Conservation (phyloP, 2,888 invertebrate genomes). For the Drosophila atripex region DNA sequence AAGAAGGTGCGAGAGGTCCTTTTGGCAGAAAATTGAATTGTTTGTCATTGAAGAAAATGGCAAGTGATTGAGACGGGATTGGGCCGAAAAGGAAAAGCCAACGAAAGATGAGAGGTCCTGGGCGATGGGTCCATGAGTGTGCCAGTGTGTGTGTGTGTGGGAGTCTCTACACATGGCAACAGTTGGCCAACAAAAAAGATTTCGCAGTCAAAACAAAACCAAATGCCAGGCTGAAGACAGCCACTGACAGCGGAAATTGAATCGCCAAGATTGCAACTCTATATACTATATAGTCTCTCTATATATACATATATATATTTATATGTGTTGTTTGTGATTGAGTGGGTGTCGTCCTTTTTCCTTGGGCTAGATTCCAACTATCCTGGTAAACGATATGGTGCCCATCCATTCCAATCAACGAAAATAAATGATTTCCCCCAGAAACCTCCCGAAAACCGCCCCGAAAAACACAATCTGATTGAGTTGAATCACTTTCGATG, state of each 20-base stretch:
- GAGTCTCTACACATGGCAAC: conserved; percentile 66
- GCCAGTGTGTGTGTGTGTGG: conserved; percentile 25
- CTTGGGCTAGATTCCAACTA: background rate
- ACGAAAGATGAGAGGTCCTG: conserved; percentile 12
- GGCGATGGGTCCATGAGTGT: background rate
- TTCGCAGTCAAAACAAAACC: conserved; percentile 44
- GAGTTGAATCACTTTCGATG: background rate
- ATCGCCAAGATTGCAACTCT: conserved; percentile 48
- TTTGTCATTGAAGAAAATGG: conserved; percentile 43
- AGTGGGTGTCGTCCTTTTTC: conserved; percentile 22
- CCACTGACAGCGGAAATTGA: conserved; percentile 66
- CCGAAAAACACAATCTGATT: background rate
- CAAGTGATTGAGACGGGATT: conserved; percentile 18
- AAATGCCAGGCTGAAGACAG: conserved; percentile 41
- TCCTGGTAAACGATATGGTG: background rate
- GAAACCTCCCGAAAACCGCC: background rate
- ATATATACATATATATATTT: background rate
- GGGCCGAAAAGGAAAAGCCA: conserved; percentile 4
- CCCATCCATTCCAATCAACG: conserved; percentile 18
- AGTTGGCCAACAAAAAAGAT: conserved; percentile 61
- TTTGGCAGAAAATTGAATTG: conserved; percentile 68
- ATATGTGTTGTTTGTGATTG: background rate
- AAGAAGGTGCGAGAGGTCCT: conserved; percentile 5
- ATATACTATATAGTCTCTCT: no score
- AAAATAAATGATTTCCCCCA: conserved; percentile 1